Conservation (phyloP, 2,888 invertebrate species). For the Carcina quercana region DNA sequence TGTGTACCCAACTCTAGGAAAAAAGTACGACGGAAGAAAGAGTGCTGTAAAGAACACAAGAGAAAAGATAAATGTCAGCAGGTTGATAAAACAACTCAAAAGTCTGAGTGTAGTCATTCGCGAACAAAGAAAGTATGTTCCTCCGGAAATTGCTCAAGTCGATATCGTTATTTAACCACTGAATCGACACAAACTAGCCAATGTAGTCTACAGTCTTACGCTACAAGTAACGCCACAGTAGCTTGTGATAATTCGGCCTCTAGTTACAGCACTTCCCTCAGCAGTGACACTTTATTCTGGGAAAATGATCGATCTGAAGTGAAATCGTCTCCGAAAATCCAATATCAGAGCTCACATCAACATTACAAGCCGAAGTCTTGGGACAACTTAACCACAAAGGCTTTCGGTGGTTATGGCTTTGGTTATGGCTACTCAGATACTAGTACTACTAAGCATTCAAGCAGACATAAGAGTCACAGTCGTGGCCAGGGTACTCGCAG, state of each 20-base stretch:
- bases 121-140: conserved; percentile 58
- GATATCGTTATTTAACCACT: conserved; percentile 77
- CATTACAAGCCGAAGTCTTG: conserved; percentile 88
- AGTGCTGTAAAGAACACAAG: conserved; percentile 77
- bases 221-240: conserved; percentile 81
- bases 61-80: conserved; percentile 76
- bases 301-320: conserved; percentile 73
- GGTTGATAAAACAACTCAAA: conserved; percentile 61
- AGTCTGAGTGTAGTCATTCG: conserved; percentile 61
- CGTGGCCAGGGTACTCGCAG: conserved; percentile 76
- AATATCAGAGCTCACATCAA: conserved; percentile 61
- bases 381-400: conserved; percentile 91
- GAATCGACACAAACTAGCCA: conserved; percentile 83
- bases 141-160: conserved; percentile 51
- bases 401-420: conserved; percentile 89
- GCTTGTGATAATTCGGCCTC: conserved; percentile 82
- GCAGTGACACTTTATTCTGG: conserved; percentile 92
- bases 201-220: conserved; percentile 88
- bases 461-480: conserved; percentile 60
- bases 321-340: conserved; percentile 61
- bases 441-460: conserved; percentile 44
- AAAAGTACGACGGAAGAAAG: conserved; percentile 70
- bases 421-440: conserved; percentile 90
- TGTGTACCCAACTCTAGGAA: conserved; percentile 82
- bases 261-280: conserved; percentile 89